Percentiles rank a stretch among this genome's conserved stretches.
Conservation (phyloP, 2,888 invertebrate genomes). For the Diaperis boleti region DNA sequence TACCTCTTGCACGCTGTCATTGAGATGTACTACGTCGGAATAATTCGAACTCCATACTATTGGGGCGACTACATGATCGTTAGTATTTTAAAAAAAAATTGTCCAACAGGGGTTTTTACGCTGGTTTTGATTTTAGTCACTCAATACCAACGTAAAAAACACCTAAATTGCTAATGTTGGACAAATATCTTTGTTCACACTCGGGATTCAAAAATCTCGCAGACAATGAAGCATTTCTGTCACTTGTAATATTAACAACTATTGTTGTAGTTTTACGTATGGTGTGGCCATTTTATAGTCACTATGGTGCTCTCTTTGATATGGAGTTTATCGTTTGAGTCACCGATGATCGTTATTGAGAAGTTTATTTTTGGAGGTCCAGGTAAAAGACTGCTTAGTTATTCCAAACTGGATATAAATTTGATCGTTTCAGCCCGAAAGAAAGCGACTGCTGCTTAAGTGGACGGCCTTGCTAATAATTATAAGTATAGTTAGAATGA, state of each 20-base stretch:
- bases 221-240: too few relatives aligned
- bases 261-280: slow-evolving; percentile 61
- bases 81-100: too few relatives aligned
- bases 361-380: slow-evolving; percentile 50
- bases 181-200: too few relatives aligned
- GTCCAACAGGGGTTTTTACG: too few relatives aligned
- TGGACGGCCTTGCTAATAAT: too few relatives aligned
- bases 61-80: slow-evolving; percentile 55
- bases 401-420: neutral
- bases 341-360: slow-evolving; percentile 66
- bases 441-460: neutral
- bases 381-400: neutral
- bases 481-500: too few relatives aligned
- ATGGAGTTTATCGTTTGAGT: slow-evolving; percentile 67
- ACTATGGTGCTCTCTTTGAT: slow-evolving; percentile 63
- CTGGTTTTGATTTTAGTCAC: too few relatives aligned
- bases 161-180: too few relatives aligned
- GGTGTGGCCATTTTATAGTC: slow-evolving; percentile 66
- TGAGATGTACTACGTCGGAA: slow-evolving; percentile 47
- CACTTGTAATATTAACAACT: too few relatives aligned
- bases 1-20: slow-evolving; percentile 69
- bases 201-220: too few relatives aligned
- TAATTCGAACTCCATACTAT: slow-evolving; percentile 49
- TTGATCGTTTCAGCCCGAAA: neutral
- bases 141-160: too few relatives aligned